Evolutionary conservation across 2,888 invertebrate species (phyloP).

Genomic region (Drosophila pegasa): DNA sequence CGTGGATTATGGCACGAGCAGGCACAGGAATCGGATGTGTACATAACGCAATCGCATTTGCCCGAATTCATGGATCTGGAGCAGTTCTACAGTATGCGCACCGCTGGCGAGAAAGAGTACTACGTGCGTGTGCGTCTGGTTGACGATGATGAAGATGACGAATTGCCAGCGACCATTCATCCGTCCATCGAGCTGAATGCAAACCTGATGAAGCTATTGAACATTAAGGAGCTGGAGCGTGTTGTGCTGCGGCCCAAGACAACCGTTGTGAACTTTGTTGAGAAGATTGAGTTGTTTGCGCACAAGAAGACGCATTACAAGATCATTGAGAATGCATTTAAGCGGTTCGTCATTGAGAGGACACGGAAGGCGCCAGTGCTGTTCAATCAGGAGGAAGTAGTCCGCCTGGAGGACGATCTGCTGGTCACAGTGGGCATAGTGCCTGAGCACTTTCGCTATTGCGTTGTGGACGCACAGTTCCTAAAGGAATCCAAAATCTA

Average conservation of each 20-base stretch:
- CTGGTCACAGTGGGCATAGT: constrained; percentile 82
- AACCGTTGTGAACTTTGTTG: constrained; percentile 83
- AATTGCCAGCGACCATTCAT: constrained; percentile 81
- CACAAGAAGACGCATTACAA: constrained; percentile 83
- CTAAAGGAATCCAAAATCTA: constrained; percentile 84
- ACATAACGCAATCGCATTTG: constrained; percentile 81
- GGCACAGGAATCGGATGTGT: constrained; percentile 84
- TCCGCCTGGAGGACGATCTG: constrained; percentile 82
- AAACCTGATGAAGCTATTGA: constrained; percentile 82
- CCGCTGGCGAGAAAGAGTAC: constrained; percentile 79
- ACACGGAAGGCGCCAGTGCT: constrained; percentile 80
- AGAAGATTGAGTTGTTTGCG: constrained; percentile 84
- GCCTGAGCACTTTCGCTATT: constrained; percentile 84
- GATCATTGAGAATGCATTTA: constrained; percentile 84
- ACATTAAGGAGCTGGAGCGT: constrained; percentile 82
- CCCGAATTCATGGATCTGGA: constrained; percentile 83
- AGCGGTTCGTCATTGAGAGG: constrained; percentile 82
- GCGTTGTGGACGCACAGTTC: constrained; percentile 84
- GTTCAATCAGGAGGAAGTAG: constrained; percentile 84
- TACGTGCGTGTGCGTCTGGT: constrained; percentile 79
- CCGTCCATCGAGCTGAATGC: constrained; percentile 84
- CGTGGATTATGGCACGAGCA: constrained; percentile 81
- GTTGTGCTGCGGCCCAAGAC: constrained; percentile 82
- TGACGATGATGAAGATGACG: constrained; percentile 67
- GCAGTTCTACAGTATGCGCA: constrained; percentile 80